These are phyloP conservation scores for Pristionchus exspectatus DNA, from an alignment of 2,888 invertebrate species.

Conservation along the genomic window DNA sequence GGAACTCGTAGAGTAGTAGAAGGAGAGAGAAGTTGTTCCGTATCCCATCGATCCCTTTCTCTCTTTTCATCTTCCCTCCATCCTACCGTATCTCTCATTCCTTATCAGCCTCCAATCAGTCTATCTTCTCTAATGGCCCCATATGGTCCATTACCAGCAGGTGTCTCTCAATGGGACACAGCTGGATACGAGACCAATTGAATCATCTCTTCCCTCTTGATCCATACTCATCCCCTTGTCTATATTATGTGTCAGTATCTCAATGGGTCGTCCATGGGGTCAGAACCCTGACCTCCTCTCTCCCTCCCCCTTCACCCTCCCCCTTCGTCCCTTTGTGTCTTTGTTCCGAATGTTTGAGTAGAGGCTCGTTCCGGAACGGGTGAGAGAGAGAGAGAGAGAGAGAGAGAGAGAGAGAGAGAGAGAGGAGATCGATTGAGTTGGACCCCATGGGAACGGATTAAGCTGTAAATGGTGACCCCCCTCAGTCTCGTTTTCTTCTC, in stretches of 20 bases:
- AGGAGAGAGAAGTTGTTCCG: neutral
- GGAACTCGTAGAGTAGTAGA: neutral
- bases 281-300: constrained; percentile 19
- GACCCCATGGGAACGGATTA: constrained; percentile 35
- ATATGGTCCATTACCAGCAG: neutral
- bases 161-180: constrained; percentile 53
- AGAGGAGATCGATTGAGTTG: neutral
- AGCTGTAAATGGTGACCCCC: neutral
- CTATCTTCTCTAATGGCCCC: neutral
- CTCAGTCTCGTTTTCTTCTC: neutral
- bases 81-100: neutral
- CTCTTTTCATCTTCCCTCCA: neutral
- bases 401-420: neutral
- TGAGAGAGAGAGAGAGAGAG: neutral
- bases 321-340: constrained; percentile 4
- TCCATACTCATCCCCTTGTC: constrained; percentile 61
- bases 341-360: constrained; percentile 10
- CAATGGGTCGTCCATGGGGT: neutral
- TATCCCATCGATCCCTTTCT: neutral
- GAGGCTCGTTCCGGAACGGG: neutral
- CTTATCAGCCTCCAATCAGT: constrained; percentile 26
- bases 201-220: constrained; percentile 57
- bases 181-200: constrained; percentile 61
- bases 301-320: neutral
- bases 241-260: constrained; percentile 53